Conservation (phyloP, 2,113 vertebrate genomes). For the Stegostoma tigrinum region DNA sequence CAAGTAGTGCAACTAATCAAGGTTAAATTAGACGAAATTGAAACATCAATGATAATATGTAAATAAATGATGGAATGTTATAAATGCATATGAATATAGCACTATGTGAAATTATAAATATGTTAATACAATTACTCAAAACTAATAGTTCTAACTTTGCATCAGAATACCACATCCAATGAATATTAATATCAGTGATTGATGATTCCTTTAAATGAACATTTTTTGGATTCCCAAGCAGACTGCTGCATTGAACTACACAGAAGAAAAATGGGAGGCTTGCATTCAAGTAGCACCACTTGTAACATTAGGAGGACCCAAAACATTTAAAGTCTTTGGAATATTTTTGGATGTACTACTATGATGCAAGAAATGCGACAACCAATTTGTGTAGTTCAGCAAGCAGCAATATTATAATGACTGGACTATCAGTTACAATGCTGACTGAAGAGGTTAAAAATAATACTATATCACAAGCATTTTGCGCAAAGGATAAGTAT, state of each 20-base stretch:
- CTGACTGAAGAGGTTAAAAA: neutral
- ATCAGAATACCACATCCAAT: neutral
- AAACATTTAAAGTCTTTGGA: neutral
- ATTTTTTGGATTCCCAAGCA: neutral
- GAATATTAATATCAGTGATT: neutral
- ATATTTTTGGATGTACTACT: neutral
- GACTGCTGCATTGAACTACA: neutral
- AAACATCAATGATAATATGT: conserved; percentile 12
- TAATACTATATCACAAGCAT: too few species aligned
- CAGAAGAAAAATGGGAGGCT: neutral
- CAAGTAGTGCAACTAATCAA: neutral
- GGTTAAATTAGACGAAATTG: conserved; percentile 23
- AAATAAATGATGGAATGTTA: neutral
- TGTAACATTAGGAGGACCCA: neutral
- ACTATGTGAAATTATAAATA: neutral
- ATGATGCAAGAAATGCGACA: neutral
- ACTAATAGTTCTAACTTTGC: neutral
- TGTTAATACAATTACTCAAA: neutral
- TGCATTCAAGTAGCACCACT: neutral
- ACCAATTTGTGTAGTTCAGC: neutral
- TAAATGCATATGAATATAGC: neutral
- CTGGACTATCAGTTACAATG: neutral
- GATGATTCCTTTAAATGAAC: neutral
- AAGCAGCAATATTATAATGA: neutral
- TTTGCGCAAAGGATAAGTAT: too few species aligned